Conservation (phyloP, 2,797 vertebrate species). For the Pyrocephalus nanus region DNA sequence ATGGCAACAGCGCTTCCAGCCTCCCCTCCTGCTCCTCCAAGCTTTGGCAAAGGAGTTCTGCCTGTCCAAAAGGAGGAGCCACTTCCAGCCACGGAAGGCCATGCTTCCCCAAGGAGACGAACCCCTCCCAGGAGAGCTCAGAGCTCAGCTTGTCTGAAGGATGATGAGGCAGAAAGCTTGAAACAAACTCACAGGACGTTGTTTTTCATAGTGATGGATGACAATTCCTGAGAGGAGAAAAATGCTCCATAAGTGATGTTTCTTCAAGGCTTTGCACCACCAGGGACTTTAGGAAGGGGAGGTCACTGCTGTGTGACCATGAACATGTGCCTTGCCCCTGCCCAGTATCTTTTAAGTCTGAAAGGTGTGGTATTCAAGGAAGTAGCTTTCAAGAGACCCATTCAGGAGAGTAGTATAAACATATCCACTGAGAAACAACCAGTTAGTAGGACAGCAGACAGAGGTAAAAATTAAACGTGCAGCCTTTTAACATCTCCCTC, state of each 20-base stretch:
- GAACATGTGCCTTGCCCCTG: fast-evolving
- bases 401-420: not conserved
- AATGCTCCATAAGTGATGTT: not conserved
- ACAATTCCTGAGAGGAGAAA: constrained; percentile 19
- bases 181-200: not conserved
- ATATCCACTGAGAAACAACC: not conserved
- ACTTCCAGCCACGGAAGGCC: not conserved
- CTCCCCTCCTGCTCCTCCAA: not conserved
- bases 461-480: not conserved
- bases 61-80: not conserved
- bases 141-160: not conserved
- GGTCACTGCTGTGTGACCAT: fast-evolving
- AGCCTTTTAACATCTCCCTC: not conserved
- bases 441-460: not conserved
- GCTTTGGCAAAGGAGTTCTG: not conserved
- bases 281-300: not conserved
- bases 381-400: not conserved
- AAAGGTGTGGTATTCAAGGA: not conserved
- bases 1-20: constrained; percentile 15
- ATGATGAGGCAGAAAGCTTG: not conserved
- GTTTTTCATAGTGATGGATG: not conserved
- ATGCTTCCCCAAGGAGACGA: not conserved
- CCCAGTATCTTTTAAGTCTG: not conserved
- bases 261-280: not conserved
- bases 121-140: not conserved